These are phyloP conservation scores for Onychomys torridus DNA, from an alignment of 2,797 vertebrate species.

Conservation along the genomic window DNA sequence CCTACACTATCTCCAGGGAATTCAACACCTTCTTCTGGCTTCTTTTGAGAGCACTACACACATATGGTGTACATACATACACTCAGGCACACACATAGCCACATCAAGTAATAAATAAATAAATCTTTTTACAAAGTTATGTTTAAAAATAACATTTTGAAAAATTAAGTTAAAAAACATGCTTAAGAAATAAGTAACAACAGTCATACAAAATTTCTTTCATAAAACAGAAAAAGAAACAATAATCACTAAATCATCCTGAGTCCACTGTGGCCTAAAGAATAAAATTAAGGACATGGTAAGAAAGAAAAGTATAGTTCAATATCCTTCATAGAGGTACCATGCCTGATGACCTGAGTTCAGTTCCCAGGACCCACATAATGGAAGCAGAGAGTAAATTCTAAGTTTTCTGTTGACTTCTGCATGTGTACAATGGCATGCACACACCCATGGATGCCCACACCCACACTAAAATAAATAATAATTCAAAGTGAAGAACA, in stretches of 20 bases:
- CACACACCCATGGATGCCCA: neutral
- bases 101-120: neutral
- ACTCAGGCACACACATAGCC: too few species aligned
- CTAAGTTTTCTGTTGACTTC: neutral
- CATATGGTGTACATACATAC: neutral
- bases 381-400: neutral
- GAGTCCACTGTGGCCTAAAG: neutral
- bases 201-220: neutral
- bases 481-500: neutral
- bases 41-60: neutral
- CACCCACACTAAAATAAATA: neutral
- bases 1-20: neutral
- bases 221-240: neutral
- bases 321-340: neutral
- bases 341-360: neutral
- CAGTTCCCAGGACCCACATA: neutral
- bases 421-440: neutral
- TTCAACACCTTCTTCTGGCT: accelerated
- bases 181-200: neutral
- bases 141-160: neutral
- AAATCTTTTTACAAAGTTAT: neutral
- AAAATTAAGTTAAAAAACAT: neutral
- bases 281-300: neutral
- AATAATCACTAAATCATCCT: neutral
- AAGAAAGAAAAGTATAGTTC: neutral